A percentile compares a stretch with the other conserved stretches of the same genome.
Conservation (phyloP, 2,888 invertebrate genomes). For the Drosophila acutilabella region DNA sequence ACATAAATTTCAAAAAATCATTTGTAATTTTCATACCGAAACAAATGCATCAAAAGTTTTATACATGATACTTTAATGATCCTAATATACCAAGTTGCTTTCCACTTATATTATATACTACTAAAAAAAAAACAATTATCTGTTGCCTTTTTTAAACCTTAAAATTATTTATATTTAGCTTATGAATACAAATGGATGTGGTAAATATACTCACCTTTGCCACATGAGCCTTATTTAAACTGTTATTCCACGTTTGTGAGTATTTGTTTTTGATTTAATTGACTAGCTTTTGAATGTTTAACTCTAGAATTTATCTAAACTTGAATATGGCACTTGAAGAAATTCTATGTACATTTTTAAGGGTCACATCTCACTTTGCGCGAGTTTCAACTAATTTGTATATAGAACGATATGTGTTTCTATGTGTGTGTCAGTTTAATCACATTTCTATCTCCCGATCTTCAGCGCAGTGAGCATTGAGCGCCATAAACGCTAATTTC, state of each 20-base stretch:
- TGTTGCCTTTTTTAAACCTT: no score
- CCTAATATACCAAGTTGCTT: no score
- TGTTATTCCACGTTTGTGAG: conserved; percentile 31
- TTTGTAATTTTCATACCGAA: no score
- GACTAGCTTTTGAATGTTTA: conserved; percentile 48
- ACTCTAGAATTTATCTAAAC: conserved; percentile 13
- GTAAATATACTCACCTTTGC: conserved; percentile 41
- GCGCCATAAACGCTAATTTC: conserved; percentile 8
- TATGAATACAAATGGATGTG: no score
- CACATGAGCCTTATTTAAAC: conserved; percentile 7
- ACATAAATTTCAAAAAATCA: no score
- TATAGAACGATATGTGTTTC: neutral
- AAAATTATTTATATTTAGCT: no score
- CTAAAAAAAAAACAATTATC: no score
- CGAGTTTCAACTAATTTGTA: conserved; percentile 3
- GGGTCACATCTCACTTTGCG: conserved; percentile 53
- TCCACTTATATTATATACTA: no score
- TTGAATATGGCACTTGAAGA: conserved; percentile 59
- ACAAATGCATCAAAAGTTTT: no score
- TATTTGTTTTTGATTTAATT: conserved; percentile 9
- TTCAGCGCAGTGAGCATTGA: conserved; percentile 2
- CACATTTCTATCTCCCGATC: conserved; percentile 13
- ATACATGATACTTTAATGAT: no score
- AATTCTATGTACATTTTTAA: conserved; percentile 14
- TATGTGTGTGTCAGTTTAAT: neutral